These are phyloP conservation scores for Callopanchax toddi DNA, from an alignment of 2,113 vertebrate genomes.

Conservation along the genomic window DNA sequence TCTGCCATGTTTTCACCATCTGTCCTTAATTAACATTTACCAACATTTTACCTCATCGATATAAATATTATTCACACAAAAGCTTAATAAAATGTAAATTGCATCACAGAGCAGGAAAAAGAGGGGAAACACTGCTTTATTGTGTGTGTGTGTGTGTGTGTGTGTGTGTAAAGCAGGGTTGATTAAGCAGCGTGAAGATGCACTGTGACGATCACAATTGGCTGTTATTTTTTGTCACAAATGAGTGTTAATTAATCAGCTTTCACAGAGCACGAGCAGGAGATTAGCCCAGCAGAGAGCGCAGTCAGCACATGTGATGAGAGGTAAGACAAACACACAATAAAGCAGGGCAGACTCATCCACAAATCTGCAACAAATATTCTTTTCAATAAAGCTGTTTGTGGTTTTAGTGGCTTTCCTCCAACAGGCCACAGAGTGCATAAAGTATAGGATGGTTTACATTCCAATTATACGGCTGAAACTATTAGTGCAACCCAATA, in stretches of 20 bases:
- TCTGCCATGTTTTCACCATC: conserved; percentile 51
- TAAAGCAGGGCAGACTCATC: background rate
- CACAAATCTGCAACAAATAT: background rate
- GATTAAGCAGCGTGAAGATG: conserved; percentile 64
- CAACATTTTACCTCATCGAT: conserved; percentile 10
- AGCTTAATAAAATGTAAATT: background rate
- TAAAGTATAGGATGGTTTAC: conserved; percentile 15
- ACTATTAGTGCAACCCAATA: background rate
- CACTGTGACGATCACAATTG: conserved; percentile 67
- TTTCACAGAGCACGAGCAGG: conserved; percentile 70
- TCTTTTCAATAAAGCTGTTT: conserved; percentile 28
- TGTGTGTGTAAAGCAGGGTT: conserved; percentile 28
- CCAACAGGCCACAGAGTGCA: conserved; percentile 12
- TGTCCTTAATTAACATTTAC: conserved; percentile 46
- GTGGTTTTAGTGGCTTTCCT: conserved; percentile 10
- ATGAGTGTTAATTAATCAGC: conserved; percentile 76
- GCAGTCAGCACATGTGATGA: conserved; percentile 71
- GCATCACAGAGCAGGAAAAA: background rate
- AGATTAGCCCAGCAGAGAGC: conserved; percentile 70
- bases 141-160: conserved; percentile 19
- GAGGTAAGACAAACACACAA: conserved; percentile 5
- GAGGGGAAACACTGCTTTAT: conserved; percentile 13
- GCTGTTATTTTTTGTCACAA: conserved; percentile 74
- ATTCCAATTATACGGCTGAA: conserved; percentile 18
- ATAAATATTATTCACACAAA: conserved; percentile 10